Percentiles rank a stretch among this genome's conserved stretches.
Evolutionary conservation across 1,140 invertebrate species (phyloP).

Genomic region (Zaprionus taronus): DNA sequence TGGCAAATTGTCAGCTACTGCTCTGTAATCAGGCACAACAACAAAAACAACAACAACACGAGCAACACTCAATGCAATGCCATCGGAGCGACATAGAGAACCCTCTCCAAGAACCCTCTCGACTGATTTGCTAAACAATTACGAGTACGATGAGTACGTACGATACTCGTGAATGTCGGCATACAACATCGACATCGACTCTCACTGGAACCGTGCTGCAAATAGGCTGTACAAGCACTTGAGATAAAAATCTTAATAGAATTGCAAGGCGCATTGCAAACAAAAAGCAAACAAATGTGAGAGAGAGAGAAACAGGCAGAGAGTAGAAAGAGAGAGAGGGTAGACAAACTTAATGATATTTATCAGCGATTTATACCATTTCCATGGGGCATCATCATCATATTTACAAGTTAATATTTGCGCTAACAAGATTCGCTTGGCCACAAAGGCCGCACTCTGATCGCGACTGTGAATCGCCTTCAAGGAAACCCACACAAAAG

Average conservation of each 20-base stretch:
- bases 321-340: conserved; percentile 17
- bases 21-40: conserved; percentile 67
- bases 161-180: conserved; percentile 1
- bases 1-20: conserved; percentile 77
- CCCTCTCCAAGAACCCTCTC: conserved; percentile 48
- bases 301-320: neutral
- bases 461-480: conserved; percentile 15
- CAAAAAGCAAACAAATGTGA: conserved; percentile 43
- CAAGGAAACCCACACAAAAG: conserved; percentile 64
- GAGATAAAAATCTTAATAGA: conserved; percentile 80
- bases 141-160: conserved; percentile 40
- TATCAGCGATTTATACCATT: conserved; percentile 82
- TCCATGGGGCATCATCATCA: conserved; percentile 84
- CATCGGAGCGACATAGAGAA: conserved; percentile 28
- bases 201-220: conserved; percentile 59
- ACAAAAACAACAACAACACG: conserved; percentile 43
- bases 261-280: conserved; percentile 77
- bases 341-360: conserved; percentile 73
- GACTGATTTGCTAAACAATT: conserved; percentile 79
- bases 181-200: neutral
- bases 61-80: conserved; percentile 37
- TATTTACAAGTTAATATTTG: conserved; percentile 84
- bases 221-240: conserved; percentile 77
- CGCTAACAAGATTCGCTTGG: conserved; percentile 76
- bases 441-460: conserved; percentile 49